These are phyloP conservation scores for Tragelaphus imberbis DNA, from an alignment of 2,113 vertebrate genomes.

Conservation along the genomic window DNA sequence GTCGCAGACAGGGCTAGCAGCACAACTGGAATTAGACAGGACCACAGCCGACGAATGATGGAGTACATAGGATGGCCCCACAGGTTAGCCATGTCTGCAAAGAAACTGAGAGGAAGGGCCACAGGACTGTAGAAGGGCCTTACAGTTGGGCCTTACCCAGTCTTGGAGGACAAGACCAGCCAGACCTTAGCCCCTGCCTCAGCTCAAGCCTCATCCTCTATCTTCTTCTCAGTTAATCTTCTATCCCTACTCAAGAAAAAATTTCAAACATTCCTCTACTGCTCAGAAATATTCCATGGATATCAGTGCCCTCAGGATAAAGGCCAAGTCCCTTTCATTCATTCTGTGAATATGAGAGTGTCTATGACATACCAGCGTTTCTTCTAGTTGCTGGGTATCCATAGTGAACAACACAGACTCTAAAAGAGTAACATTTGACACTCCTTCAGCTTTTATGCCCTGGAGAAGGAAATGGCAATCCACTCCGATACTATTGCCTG, in stretches of 20 bases:
- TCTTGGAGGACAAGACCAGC: not conserved
- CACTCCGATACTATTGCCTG: too few relatives aligned
- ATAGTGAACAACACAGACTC: not conserved
- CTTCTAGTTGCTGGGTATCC: not conserved
- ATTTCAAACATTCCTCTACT: not conserved
- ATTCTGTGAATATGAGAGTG: not conserved
- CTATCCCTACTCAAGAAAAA: not conserved
- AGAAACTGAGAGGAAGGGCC: constrained; percentile 9
- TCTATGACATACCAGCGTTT: not conserved
- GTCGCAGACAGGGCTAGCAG: not conserved
- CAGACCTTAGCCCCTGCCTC: not conserved
- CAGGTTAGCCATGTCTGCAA: not conserved
- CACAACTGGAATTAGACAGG: not conserved
- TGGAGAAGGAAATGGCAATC: too few relatives aligned
- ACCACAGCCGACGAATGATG: not conserved
- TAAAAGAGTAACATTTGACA: not conserved
- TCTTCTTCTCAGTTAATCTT: not conserved
- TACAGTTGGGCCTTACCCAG: not conserved
- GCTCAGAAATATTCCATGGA: not conserved
- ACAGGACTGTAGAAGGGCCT: not conserved
- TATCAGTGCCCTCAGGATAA: not conserved
- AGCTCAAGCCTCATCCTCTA: not conserved
- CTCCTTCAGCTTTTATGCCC: not conserved
- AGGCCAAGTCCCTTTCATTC: not conserved
- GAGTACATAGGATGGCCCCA: not conserved